Evolutionary conservation across 1,140 invertebrate genomes (phyloP).

Genomic region (Drosophila melanica): DNA sequence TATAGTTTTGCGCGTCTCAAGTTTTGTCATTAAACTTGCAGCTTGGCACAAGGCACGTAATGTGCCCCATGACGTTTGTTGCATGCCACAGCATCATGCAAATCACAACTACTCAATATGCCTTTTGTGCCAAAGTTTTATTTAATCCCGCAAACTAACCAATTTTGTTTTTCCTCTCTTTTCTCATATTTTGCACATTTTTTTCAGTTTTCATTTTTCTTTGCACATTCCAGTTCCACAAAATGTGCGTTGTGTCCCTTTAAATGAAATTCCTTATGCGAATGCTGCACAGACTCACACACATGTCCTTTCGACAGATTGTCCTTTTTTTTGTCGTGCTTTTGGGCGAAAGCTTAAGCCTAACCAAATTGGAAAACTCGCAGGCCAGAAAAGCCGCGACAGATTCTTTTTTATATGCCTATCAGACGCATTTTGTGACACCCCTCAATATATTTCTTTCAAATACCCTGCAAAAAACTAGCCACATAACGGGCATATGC

Average conservation of each 20-base stretch:
- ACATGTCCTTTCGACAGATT: too few species aligned
- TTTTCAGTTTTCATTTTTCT: slow-evolving; percentile 13
- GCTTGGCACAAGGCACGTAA: slow-evolving; percentile 38
- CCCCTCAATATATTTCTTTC: slow-evolving; percentile 14
- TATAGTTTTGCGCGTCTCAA: background rate
- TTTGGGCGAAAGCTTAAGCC: slow-evolving; percentile 28
- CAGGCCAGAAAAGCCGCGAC: slow-evolving; percentile 29
- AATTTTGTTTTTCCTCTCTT: slow-evolving; percentile 4
- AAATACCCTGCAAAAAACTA: background rate
- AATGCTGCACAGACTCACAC: background rate
- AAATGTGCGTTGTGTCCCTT: slow-evolving; percentile 16
- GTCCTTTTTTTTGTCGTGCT: background rate
- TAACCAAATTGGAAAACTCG: slow-evolving; percentile 46
- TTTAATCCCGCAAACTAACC: background rate
- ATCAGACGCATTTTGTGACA: slow-evolving; percentile 12
- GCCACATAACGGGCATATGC: background rate
- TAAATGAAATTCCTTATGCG: slow-evolving; percentile 70
- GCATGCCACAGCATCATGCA: slow-evolving; percentile 49
- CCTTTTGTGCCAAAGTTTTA: slow-evolving; percentile 11
- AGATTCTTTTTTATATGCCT: slow-evolving; percentile 43
- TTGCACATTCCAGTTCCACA: slow-evolving; percentile 5
- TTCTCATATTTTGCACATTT: slow-evolving; percentile 12
- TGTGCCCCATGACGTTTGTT: slow-evolving; percentile 28
- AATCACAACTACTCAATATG: slow-evolving; percentile 56
- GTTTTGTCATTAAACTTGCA: slow-evolving; percentile 72